Conservation (phyloP, 2,797 vertebrate species). For the Amniataba percoides region DNA sequence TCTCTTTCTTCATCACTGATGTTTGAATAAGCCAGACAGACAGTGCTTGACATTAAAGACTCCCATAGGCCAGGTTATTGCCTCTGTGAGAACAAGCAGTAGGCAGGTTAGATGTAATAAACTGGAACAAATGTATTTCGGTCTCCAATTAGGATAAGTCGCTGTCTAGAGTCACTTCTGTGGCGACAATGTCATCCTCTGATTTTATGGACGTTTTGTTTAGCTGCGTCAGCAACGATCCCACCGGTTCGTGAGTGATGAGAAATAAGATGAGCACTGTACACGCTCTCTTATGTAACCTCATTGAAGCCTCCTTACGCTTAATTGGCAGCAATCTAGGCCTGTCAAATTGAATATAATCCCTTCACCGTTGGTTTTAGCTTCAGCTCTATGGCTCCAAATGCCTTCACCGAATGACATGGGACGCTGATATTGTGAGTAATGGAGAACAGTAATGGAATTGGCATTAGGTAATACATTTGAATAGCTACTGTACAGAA, state of each 20-base stretch:
- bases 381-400: constrained; percentile 52
- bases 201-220: constrained; percentile 70
- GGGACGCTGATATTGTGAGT: constrained; percentile 70
- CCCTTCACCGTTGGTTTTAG: constrained; percentile 58
- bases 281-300: constrained; percentile 66
- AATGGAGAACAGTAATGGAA: constrained; percentile 74
- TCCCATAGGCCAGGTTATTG: constrained; percentile 75
- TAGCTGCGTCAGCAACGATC: constrained; percentile 59
- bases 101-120: constrained; percentile 74
- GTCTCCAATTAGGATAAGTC: constrained; percentile 69
- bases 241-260: constrained; percentile 36
- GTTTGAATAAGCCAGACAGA: constrained; percentile 75
- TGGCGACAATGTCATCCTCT: constrained; percentile 49
- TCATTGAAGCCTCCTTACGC: constrained; percentile 65
- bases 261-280: constrained; percentile 46
- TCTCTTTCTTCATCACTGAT: constrained; percentile 64
- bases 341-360: constrained; percentile 74
- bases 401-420: constrained; percentile 69
- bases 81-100: constrained; percentile 68
- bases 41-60: constrained; percentile 69
- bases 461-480: constrained; percentile 70
- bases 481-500: constrained; percentile 57
- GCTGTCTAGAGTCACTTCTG: constrained; percentile 39
- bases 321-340: constrained; percentile 75
- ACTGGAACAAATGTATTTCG: constrained; percentile 76